These are phyloP conservation scores for Cololabis saira DNA, from an alignment of 2,113 vertebrate species.

Conservation along the genomic window DNA sequence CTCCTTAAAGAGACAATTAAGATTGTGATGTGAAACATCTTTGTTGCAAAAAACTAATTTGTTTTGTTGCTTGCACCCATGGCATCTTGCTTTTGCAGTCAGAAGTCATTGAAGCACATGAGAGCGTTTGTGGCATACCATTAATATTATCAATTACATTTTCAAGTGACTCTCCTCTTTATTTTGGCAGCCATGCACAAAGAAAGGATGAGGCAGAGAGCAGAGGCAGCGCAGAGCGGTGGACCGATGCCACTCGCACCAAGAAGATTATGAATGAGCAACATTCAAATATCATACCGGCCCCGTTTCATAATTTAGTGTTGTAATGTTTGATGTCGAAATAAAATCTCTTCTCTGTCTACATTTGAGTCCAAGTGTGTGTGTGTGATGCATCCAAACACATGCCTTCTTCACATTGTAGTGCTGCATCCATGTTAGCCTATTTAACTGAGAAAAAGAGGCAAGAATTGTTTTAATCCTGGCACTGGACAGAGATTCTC, in stretches of 20 bases:
- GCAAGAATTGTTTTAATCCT: conserved; percentile 74
- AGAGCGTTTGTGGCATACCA: neutral
- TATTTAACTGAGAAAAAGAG: conserved; percentile 45
- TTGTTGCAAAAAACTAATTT: too few relatives aligned
- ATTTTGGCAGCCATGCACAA: conserved; percentile 56
- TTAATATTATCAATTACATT: neutral
- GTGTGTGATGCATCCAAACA: conserved; percentile 15
- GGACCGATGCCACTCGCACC: conserved; percentile 2
- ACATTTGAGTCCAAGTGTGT: neutral
- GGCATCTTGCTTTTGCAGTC: too few relatives aligned
- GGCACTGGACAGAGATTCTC: conserved; percentile 49
- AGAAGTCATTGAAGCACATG: too few relatives aligned
- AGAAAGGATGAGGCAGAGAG: conserved; percentile 52
- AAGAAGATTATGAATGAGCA: conserved; percentile 17
- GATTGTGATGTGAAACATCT: too few relatives aligned
- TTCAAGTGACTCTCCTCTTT: neutral
- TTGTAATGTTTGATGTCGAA: conserved; percentile 10
- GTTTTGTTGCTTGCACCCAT: too few relatives aligned
- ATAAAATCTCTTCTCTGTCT: conserved; percentile 23
- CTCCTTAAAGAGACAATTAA: too few relatives aligned
- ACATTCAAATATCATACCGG: neutral
- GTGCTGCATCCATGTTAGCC: conserved; percentile 13
- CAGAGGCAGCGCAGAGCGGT: neutral
- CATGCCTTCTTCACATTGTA: conserved; percentile 13
- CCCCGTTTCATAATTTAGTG: neutral